Conservation (phyloP, 1,140 invertebrate genomes). For the Aphelenchoides besseyi region DNA sequence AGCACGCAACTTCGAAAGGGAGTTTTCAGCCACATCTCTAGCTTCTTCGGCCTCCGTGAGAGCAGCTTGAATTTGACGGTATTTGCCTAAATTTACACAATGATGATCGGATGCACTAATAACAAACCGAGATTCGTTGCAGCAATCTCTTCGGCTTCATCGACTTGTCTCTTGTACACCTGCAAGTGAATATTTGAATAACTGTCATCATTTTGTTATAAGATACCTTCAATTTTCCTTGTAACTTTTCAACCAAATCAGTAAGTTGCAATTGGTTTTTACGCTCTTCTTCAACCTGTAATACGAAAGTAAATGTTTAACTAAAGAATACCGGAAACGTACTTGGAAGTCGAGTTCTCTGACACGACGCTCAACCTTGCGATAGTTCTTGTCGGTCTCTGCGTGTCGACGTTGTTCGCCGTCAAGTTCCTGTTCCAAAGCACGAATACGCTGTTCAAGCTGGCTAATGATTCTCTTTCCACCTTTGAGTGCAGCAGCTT, state of each 20-base stretch:
- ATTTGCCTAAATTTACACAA: no score
- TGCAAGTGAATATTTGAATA: no score
- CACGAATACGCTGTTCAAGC: constrained; percentile 55
- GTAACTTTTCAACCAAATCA: constrained; percentile 94
- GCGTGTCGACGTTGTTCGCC: constrained; percentile 65
- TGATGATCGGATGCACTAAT: no score
- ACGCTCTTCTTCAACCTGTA: constrained; percentile 63
- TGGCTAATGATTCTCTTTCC: constrained; percentile 71
- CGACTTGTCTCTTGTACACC: no score
- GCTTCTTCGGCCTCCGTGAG: no score
- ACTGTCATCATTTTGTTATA: constrained; percentile 99
- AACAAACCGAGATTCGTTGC: no score
- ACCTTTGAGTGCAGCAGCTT: constrained; percentile 90
- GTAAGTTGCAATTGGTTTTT: constrained; percentile 65
- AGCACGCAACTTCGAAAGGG: no score
- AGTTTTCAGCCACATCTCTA: no score
- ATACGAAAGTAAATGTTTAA: no score
- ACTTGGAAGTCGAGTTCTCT: constrained; percentile 60
- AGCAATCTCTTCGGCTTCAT: no score
- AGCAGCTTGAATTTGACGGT: no score
- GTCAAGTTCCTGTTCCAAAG: constrained; percentile 66
- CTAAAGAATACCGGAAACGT: no score
- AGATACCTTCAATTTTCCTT: constrained; percentile 99
- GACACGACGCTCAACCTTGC: constrained; percentile 65
- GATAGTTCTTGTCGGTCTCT: constrained; percentile 66